Evolutionary conservation across 2,113 vertebrate genomes (phyloP), one percentile per base, ranked within the genome.

Genomic region (Lycaon pictus): DNA sequence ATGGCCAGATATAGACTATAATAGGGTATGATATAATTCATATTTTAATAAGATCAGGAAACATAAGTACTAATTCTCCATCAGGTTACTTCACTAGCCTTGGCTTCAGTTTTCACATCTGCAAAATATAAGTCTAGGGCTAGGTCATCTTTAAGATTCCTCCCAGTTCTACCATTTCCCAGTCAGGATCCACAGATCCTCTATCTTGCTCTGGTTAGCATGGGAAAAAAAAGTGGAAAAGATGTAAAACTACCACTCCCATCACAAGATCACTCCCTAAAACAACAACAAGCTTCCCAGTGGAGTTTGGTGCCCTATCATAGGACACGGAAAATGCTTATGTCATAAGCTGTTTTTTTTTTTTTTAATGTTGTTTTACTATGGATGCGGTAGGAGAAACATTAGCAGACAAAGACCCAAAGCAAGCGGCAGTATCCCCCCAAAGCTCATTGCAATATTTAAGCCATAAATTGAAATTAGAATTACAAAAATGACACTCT

Each of bases 401-500:
- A 94, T 92, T 88, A 96, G 58, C 95, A 93, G 93, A 96, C 92
- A 90, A 88, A 98, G 94, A 95, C 93, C 81, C 94, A 79, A 85
- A 95, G 76, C 80, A 80, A 93, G 79, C 72, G 48, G 19, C 29
- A 63, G 29, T 32, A 95, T 60, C 43, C 86, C 95, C 65, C 84
- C 85, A 96, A 88, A 82, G 87, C 79, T 96, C 93, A 88, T 7
- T 86, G 72, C 32, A 79, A 94, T 95, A 77, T 90, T 96, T 92
- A 84, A 43, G 43, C 96, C 92, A 94, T 92, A 93, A 94, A 97
- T 90, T 95, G 93, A 96, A 94, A 97, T 96, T 95, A 90, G 81
- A 97, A 96, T 97, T 92, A 97, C 82, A 97, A 97, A 97, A 98
- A 86, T 96, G 95, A 96, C 90, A 96, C 63, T 48, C 43, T 65